A percentile compares a stretch with the other conserved stretches of the same genome.
Evolutionary conservation across 2,113 vertebrate species (phyloP).

Genomic region (Pseudorasbora parva): DNA sequence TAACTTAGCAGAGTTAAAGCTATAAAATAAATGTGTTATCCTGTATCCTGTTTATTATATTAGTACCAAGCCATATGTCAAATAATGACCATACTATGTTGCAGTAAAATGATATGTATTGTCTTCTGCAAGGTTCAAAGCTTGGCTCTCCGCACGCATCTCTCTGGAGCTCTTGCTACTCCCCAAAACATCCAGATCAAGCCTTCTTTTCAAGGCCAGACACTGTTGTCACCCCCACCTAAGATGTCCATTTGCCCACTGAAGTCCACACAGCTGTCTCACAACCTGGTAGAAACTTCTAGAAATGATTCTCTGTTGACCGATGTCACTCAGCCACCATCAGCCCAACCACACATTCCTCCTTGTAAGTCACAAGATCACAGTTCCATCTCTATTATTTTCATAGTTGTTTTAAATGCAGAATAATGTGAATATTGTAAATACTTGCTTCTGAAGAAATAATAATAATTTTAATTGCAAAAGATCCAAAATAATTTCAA

Average conservation of each 20-base stretch:
- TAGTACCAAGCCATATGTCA: background rate
- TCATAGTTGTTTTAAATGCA: background rate
- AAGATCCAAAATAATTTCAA: background rate
- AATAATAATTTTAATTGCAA: background rate
- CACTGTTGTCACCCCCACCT: conserved; percentile 76
- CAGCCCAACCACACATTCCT: conserved; percentile 81
- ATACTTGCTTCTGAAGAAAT: background rate
- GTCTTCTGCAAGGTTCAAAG: conserved; percentile 81
- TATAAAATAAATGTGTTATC: background rate
- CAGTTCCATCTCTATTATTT: conserved; percentile 9
- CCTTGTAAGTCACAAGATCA: conserved; percentile 74
- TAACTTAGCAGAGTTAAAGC: background rate
- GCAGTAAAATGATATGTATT: background rate
- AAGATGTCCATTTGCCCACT: conserved; percentile 79
- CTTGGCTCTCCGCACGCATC: conserved; percentile 85
- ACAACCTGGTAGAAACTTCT: conserved; percentile 79
- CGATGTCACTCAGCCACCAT: conserved; percentile 77
- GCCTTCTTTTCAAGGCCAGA: conserved; percentile 78
- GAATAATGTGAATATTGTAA: background rate
- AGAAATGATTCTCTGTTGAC: conserved; percentile 73
- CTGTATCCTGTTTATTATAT: background rate
- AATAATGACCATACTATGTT: background rate
- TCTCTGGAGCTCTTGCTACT: conserved; percentile 81
- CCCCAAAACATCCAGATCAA: conserved; percentile 87
- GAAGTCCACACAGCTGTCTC: conserved; percentile 79